These are phyloP conservation scores for Grus americana DNA, from an alignment of 2,113 vertebrate genomes.

Conservation along the genomic window DNA sequence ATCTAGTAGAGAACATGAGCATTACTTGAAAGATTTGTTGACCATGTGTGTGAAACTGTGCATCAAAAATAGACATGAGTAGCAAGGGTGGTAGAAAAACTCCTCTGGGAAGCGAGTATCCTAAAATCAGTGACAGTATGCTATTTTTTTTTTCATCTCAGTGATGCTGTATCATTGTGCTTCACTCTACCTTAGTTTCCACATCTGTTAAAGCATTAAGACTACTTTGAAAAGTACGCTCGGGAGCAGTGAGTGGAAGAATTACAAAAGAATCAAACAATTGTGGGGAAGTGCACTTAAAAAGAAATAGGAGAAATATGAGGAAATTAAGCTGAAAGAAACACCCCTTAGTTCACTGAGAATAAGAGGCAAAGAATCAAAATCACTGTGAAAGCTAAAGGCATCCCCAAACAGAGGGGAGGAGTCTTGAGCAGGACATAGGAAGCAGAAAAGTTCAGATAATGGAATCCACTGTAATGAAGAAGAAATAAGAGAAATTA, in stretches of 20 bases:
- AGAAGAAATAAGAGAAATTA: neutral
- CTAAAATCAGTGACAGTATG: neutral
- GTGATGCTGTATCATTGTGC: neutral
- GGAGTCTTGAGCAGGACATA: neutral
- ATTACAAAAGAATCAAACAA: neutral
- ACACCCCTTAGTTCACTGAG: neutral
- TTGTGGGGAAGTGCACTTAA: neutral
- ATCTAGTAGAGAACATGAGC: neutral
- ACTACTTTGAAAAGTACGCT: neutral
- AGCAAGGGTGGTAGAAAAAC: neutral
- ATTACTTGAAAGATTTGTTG: neutral
- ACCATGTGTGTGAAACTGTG: fast-evolving
- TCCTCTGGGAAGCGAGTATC: neutral
- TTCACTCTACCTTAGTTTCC: neutral
- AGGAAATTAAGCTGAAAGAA: neutral
- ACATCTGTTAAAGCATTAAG: neutral
- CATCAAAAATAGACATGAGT: neutral
- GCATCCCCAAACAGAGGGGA: neutral
- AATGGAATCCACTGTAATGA: neutral
- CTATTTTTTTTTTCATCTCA: neutral
- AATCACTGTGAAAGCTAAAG: neutral
- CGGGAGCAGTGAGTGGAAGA: neutral
- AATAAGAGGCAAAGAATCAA: neutral
- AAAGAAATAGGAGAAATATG: neutral
- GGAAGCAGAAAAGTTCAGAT: neutral